A percentile compares a stretch with the other conserved stretches of the same genome.
phyloP scores from a whole-genome alignment of 2,113 vertebrate genomes.

The Holacanthus passer region DNA sequence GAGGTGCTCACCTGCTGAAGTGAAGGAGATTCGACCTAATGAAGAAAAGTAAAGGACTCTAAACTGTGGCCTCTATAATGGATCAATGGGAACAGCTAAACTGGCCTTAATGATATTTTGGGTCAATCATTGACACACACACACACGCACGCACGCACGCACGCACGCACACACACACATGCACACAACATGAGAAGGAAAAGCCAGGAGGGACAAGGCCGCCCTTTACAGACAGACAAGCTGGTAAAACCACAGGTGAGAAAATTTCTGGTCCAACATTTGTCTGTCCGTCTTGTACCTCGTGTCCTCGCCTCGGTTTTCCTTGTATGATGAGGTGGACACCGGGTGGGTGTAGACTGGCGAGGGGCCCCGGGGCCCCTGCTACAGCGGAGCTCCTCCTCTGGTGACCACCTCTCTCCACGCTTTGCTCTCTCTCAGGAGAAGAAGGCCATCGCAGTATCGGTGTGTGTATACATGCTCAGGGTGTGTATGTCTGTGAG shows the following conservation, averaged over 20 bases:
- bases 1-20: constrained; percentile 38
- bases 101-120: constrained; percentile 24
- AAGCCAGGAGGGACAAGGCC: constrained; percentile 30
- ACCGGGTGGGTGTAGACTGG: constrained; percentile 2
- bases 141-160: constrained; percentile 24
- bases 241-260: background rate
- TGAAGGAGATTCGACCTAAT: constrained; percentile 25
- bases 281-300: constrained; percentile 16
- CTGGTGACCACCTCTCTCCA: constrained; percentile 32
- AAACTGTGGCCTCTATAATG: constrained; percentile 20
- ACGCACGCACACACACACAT: constrained; percentile 26
- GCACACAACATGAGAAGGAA: constrained; percentile 29
- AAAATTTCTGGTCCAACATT: constrained; percentile 2
- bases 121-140: constrained; percentile 32
- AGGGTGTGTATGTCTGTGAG: constrained; percentile 52
- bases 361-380: constrained; percentile 41
- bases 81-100: constrained; percentile 38
- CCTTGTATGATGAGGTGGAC: background rate
- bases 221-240: constrained; percentile 16
- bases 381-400: constrained; percentile 59
- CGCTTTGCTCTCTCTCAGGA: constrained; percentile 51
- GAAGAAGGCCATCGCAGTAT: constrained; percentile 69
- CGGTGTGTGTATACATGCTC: constrained; percentile 51
- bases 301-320: constrained; percentile 24
- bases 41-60: constrained; percentile 30